Evolutionary conservation across 2,113 vertebrate species (phyloP).

Genomic region (Bolborhynchus lineola): DNA sequence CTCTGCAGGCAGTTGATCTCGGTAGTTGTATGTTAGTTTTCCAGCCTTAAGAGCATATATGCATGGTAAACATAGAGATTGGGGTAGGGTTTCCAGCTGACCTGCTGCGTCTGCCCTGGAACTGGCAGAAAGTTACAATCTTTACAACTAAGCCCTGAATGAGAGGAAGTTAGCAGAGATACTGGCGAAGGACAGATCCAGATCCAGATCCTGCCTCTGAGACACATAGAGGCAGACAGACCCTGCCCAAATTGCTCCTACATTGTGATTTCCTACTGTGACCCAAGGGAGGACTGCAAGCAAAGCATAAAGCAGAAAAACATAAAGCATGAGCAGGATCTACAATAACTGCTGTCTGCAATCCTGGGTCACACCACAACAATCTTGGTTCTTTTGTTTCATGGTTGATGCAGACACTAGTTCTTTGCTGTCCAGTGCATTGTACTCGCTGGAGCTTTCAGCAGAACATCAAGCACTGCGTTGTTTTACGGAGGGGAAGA

Average conservation of each 20-base stretch:
- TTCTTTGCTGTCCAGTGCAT: not conserved
- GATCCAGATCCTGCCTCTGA: not conserved
- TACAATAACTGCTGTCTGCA: not conserved
- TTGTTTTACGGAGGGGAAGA: not conserved
- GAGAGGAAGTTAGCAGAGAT: not conserved
- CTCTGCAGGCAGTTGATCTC: not conserved
- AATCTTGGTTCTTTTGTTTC: not conserved
- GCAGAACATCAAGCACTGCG: not conserved
- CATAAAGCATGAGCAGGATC: not conserved
- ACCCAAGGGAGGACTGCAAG: not conserved
- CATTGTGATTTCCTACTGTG: not conserved
- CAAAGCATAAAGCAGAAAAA: not conserved
- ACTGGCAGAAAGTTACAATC: not conserved
- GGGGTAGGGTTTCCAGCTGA: not conserved
- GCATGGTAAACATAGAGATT: not conserved
- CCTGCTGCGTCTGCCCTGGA: not conserved
- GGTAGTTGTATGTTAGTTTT: not conserved
- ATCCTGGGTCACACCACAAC: not conserved
- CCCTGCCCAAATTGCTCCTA: not conserved
- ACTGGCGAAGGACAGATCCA: not conserved
- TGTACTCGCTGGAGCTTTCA: not conserved
- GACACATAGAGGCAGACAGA: not conserved
- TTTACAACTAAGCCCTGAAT: not conserved
- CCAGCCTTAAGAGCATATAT: not conserved
- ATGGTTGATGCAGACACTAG: not conserved